Evolutionary conservation across 2,888 invertebrate genomes (phyloP).

Genomic region (Capitulum mitella): DNA sequence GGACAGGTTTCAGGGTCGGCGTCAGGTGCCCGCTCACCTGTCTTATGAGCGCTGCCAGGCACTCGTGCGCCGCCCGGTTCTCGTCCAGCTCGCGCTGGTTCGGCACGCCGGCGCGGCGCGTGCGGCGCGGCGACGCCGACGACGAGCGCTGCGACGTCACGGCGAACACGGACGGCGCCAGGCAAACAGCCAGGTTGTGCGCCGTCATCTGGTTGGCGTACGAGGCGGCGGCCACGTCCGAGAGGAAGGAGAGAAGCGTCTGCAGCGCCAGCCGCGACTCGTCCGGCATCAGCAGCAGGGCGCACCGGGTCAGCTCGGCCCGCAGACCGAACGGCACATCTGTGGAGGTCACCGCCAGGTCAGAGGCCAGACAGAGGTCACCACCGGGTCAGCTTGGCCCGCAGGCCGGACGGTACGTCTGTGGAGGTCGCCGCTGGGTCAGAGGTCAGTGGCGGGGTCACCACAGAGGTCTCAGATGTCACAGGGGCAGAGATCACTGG

Average conservation of each 20-base stretch:
- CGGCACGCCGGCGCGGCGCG: slow-evolving; percentile 54
- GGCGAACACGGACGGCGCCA: slow-evolving; percentile 85
- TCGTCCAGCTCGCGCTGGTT: slow-evolving; percentile 85
- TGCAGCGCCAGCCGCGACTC: slow-evolving; percentile 90
- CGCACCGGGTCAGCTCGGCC: slow-evolving; percentile 80
- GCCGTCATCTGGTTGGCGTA: slow-evolving; percentile 74
- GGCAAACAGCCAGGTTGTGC: slow-evolving; percentile 86
- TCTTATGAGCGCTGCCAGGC: slow-evolving; percentile 75
- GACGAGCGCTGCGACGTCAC: slow-evolving; percentile 45
- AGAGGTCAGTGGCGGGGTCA: not conserved
- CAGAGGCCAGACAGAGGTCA: not conserved
- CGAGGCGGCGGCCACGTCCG: slow-evolving; percentile 54
- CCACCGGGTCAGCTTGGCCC: not conserved
- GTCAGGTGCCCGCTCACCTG: too few species aligned
- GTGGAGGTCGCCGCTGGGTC: too few species aligned
- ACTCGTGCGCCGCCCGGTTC: slow-evolving; percentile 87
- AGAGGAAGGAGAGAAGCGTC: slow-evolving; percentile 75
- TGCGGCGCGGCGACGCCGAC: slow-evolving; percentile 49
- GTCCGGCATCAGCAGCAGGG: slow-evolving; percentile 79
- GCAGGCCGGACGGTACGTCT: too few species aligned
- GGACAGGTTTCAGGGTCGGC: too few species aligned
- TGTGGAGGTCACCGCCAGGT: too few species aligned
- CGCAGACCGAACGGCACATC: slow-evolving; percentile 73
- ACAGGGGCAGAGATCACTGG: slow-evolving; percentile 74
- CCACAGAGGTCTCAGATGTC: not conserved